Conservation (phyloP, 2,797 vertebrate genomes). For the Schizopygopsis malacanthus region DNA sequence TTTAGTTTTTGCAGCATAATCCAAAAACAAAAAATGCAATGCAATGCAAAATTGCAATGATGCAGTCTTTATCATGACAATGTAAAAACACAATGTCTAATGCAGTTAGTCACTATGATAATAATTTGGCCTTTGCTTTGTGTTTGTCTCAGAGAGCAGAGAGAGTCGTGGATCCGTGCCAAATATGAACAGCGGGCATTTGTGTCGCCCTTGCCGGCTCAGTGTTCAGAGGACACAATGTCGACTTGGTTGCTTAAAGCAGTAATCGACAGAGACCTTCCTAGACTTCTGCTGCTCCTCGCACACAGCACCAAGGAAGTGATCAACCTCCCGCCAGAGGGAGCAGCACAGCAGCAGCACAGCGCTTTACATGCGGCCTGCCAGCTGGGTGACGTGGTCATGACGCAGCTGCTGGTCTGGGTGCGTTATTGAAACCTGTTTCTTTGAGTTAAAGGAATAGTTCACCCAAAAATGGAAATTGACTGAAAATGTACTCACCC, state of each 20-base stretch:
- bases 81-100: background rate
- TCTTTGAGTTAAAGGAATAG: background rate
- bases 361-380: conserved; percentile 90
- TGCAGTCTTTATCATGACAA: background rate
- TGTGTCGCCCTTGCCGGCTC: conserved; percentile 78
- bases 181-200: conserved; percentile 94
- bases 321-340: conserved; percentile 74
- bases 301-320: conserved; percentile 90
- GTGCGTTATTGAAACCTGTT: conserved; percentile 69
- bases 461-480: background rate
- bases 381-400: conserved; percentile 88
- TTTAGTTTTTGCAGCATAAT: background rate
- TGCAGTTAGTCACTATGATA: background rate
- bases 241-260: conserved; percentile 75
- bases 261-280: conserved; percentile 85
- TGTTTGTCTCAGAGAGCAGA: conserved; percentile 82
- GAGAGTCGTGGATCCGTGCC: conserved; percentile 94
- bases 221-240: conserved; percentile 72
- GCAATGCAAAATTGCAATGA: background rate
- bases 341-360: conserved; percentile 70
- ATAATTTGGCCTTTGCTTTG: conserved; percentile 21
- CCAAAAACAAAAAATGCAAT: background rate
- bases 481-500: background rate
- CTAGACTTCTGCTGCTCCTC: conserved; percentile 86
- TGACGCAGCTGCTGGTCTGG: conserved; percentile 96